Evolutionary conservation across 2,797 vertebrate species (phyloP).

Genomic region (Fistularia commersonii): DNA sequence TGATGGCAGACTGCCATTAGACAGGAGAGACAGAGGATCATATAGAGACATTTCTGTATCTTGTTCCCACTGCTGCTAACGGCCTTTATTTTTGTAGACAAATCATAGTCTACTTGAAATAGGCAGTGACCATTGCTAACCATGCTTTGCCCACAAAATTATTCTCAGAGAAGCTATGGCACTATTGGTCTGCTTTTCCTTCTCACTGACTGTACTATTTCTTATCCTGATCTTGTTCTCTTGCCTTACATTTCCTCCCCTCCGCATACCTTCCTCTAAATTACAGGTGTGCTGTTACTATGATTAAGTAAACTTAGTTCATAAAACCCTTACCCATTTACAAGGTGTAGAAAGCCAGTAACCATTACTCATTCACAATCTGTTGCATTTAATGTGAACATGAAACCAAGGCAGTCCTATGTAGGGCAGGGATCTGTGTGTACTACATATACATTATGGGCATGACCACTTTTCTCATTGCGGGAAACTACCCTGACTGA

Average conservation of each 20-base stretch:
- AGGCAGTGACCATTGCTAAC: constrained; percentile 66
- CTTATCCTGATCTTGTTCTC: constrained; percentile 11
- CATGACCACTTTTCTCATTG: no score
- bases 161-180: constrained; percentile 65
- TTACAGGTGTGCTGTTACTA: no score
- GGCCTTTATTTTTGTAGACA: constrained; percentile 36
- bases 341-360: no score
- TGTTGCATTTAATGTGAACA: no score
- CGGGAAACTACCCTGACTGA: no score
- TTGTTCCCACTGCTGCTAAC: constrained; percentile 5
- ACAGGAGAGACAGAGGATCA: constrained; percentile 39
- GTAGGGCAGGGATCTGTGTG: no score
- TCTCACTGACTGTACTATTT: constrained; percentile 12
- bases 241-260: constrained; percentile 9
- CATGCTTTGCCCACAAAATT: constrained; percentile 63
- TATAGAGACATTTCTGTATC: constrained; percentile 34
- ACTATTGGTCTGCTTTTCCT: constrained; percentile 29
- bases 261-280: not conserved
- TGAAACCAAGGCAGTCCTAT: no score
- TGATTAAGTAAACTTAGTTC: no score
- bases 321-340: no score
- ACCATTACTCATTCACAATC: no score
- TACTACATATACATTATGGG: no score
- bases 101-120: constrained; percentile 75
- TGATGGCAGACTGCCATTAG: constrained; percentile 38